A percentile compares a stretch with the other conserved stretches of the same genome.
Conservation (phyloP, 2,113 vertebrate species). For the Ctenomys sociabilis region DNA sequence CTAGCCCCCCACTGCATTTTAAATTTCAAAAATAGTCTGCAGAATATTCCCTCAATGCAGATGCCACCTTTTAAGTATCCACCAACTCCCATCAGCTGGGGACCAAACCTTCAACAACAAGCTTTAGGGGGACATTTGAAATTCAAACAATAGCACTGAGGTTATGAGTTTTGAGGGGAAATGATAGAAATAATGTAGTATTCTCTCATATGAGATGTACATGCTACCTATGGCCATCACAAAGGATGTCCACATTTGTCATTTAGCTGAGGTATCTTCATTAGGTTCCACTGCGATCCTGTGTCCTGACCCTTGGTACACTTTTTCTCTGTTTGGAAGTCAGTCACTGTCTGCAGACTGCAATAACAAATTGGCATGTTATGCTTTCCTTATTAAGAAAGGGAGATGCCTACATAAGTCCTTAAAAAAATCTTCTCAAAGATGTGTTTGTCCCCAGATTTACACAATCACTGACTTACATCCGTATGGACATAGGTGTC, state of each 20-base stretch:
- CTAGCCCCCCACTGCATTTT: too few species aligned
- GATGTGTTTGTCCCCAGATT: not conserved
- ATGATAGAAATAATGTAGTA: not conserved
- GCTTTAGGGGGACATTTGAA: not conserved
- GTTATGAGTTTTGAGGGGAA: not conserved
- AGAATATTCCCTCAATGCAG: not conserved
- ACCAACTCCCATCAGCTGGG: not conserved
- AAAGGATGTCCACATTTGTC: not conserved
- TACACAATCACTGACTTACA: not conserved
- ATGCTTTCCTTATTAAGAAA: not conserved
- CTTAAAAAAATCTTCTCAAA: not conserved
- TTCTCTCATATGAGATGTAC: not conserved
- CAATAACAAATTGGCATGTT: not conserved
- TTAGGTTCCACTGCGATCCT: not conserved
- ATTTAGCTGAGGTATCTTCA: not conserved
- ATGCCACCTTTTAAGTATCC: not conserved
- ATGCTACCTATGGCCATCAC: too few species aligned
- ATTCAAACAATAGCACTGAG: not conserved
- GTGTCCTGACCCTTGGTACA: not conserved
- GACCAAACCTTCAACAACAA: not conserved
- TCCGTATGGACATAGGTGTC: not conserved
- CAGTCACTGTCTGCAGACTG: accelerated
- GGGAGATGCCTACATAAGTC: not conserved
- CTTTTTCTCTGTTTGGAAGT: not conserved
- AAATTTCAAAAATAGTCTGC: too few species aligned